These are phyloP conservation scores for Adelosebastes latens DNA, from an alignment of 2,797 vertebrate genomes.

Conservation along the genomic window DNA sequence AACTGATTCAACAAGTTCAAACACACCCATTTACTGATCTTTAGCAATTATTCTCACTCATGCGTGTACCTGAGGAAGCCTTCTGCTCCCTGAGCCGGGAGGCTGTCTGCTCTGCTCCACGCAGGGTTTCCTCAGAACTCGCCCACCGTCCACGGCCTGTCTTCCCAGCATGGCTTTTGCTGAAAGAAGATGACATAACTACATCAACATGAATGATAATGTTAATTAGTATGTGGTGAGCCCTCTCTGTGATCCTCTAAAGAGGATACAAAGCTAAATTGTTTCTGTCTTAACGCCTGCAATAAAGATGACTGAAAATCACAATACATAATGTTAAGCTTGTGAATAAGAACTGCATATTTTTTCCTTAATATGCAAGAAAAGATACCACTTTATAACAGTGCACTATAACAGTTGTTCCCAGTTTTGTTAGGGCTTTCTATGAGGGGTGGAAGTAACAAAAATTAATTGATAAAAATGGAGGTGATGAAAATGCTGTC, in stretches of 20 bases:
- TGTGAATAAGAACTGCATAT: background rate
- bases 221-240: background rate
- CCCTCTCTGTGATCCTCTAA: background rate
- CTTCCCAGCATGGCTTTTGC: slow-evolving; percentile 60
- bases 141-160: slow-evolving; percentile 60
- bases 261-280: background rate
- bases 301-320: background rate
- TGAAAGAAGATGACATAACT: slow-evolving; percentile 34
- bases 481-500: no score
- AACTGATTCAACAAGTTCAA: slow-evolving; percentile 54
- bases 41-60: slow-evolving; percentile 36
- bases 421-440: background rate
- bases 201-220: background rate
- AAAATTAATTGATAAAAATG: no score
- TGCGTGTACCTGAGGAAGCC: slow-evolving; percentile 63
- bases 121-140: slow-evolving; percentile 72
- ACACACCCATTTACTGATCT: slow-evolving; percentile 53
- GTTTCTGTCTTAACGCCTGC: background rate
- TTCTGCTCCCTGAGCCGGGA: slow-evolving; percentile 67
- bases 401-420: background rate
- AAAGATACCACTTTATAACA: background rate
- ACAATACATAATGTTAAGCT: background rate
- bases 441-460: no score
- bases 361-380: background rate
- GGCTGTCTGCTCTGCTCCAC: slow-evolving; percentile 77